These are phyloP conservation scores for Catocala nupta DNA, from an alignment of 2,888 invertebrate genomes.

Conservation along the genomic window DNA sequence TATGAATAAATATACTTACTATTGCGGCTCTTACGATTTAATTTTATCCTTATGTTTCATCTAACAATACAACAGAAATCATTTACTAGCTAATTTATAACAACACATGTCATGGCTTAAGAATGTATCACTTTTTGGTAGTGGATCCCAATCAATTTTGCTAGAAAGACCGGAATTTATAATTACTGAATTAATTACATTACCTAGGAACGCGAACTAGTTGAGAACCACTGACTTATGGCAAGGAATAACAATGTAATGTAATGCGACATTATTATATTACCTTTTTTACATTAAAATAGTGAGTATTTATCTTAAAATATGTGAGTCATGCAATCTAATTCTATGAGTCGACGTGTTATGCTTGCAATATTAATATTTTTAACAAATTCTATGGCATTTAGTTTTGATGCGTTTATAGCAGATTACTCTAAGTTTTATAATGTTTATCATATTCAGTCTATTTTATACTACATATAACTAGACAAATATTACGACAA, in stretches of 20 bases:
- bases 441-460: too few species aligned
- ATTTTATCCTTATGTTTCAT: not conserved
- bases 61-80: constrained; percentile 10
- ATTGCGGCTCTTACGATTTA: not conserved
- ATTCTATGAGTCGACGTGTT: constrained; percentile 26
- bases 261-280: constrained; percentile 15
- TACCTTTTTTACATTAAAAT: constrained; percentile 1
- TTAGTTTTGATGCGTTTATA: constrained; percentile 2
- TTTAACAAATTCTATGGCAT: constrained; percentile 10
- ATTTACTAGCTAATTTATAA: constrained; percentile 34
- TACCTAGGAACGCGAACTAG: too few species aligned
- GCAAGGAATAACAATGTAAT: constrained; percentile 53
- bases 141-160: too few species aligned
- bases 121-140: constrained; percentile 24
- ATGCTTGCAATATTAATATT: constrained; percentile 12
- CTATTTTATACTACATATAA: too few species aligned
- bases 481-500: too few species aligned
- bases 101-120: constrained; percentile 40
- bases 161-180: too few species aligned
- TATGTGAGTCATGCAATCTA: constrained; percentile 27
- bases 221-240: constrained; percentile 33
- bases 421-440: not conserved
- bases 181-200: too few species aligned
- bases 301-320: constrained; percentile 32
- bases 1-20: constrained; percentile 20